Evolutionary conservation across 2,113 vertebrate genomes (phyloP).

Genomic region (Theristicus caerulescens): DNA sequence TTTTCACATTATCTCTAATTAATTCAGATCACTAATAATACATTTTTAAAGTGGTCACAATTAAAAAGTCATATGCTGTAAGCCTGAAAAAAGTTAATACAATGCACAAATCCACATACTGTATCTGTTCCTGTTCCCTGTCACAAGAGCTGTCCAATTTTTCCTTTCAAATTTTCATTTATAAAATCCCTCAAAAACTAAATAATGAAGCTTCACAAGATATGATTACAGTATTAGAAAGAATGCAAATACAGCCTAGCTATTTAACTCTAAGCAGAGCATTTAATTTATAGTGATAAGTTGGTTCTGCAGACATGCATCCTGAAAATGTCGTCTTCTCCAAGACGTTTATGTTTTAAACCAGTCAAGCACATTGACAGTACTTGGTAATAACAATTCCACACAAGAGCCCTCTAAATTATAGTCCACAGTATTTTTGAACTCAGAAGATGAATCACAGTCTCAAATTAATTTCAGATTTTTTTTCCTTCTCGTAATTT

Average conservation of each 20-base stretch:
- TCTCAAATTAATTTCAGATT: neutral
- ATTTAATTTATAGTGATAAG: neutral
- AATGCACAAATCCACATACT: neutral
- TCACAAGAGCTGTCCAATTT: neutral
- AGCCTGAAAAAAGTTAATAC: neutral
- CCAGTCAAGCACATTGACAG: neutral
- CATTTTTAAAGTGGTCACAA: neutral
- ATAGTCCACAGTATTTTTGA: neutral
- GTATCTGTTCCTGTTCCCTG: neutral
- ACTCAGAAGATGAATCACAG: neutral
- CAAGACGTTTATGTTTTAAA: neutral
- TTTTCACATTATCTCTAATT: conserved; percentile 37
- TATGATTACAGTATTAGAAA: neutral
- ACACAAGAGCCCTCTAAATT: neutral
- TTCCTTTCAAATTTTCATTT: neutral
- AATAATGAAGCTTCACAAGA: neutral
- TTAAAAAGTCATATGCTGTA: neutral
- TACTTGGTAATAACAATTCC: neutral
- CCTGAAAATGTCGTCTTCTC: neutral
- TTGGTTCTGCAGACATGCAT: neutral
- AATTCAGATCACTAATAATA: conserved; percentile 26
- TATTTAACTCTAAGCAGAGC: neutral
- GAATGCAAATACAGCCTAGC: neutral
- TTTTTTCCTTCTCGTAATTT: neutral
- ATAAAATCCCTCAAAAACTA: neutral